These are phyloP conservation scores for Cylas formicarius DNA, from an alignment of 1,140 invertebrate species.

Conservation along the genomic window DNA sequence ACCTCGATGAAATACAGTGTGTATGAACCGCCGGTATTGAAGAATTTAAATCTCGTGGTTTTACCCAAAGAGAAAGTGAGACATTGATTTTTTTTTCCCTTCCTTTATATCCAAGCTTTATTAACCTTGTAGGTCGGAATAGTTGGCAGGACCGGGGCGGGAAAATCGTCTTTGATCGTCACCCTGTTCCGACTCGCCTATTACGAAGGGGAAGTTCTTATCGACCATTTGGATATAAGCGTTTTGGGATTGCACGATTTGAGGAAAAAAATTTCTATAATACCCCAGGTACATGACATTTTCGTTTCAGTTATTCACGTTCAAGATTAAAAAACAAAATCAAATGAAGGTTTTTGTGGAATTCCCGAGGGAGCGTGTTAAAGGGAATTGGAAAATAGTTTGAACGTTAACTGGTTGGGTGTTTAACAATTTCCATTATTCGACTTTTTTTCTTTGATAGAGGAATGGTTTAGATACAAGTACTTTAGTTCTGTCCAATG, in stretches of 20 bases:
- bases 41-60: conserved; percentile 48
- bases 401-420: no score
- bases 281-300: conserved; percentile 63
- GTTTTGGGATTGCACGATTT: conserved; percentile 54
- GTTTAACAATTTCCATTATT: no score
- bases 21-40: conserved; percentile 45
- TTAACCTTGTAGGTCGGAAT: conserved; percentile 59
- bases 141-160: conserved; percentile 83
- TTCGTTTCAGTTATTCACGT: not conserved
- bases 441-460: no score
- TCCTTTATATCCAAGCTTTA: not conserved
- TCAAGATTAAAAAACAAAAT: no score
- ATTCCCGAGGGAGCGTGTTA: no score
- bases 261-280: conserved; percentile 66
- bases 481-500: no score
- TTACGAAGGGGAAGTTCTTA: conserved; percentile 52
- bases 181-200: conserved; percentile 72
- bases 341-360: no score
- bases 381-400: no score
- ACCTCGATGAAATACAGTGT: conserved; percentile 48
- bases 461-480: no score
- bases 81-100: not conserved
- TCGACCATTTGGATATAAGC: conserved; percentile 54
- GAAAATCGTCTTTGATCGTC: conserved; percentile 82
- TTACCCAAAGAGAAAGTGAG: conserved; percentile 47